Conservation (phyloP, 1,140 invertebrate species). For the Triops cancriformis region DNA sequence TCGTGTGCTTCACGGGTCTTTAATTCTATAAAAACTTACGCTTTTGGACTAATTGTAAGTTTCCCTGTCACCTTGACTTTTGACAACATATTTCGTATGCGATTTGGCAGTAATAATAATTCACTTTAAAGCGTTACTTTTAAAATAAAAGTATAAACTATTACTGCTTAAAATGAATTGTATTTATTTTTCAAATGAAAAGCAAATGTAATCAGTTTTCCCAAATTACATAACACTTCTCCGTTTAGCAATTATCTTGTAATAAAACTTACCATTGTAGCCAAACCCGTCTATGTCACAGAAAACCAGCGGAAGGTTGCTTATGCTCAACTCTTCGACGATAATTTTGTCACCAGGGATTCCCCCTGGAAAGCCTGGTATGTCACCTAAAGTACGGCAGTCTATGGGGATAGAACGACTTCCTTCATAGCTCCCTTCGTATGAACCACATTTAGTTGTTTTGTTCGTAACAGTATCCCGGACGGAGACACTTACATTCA, state of each 20-base stretch:
- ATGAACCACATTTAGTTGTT: not conserved
- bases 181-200: not conserved
- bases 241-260: no score
- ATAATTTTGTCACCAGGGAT: not conserved
- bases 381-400: not conserved
- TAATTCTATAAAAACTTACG: no score
- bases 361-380: not conserved
- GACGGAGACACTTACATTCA: not conserved
- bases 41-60: no score
- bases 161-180: not conserved
- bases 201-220: no score
- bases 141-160: not conserved
- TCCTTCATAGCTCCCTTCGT: not conserved
- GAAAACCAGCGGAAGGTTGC: not conserved
- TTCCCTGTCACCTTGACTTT: no score
- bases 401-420: not conserved
- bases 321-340: not conserved
- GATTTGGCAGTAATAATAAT: no score
- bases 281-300: not conserved
- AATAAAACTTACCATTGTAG: not conserved
- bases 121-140: no score
- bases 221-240: no score
- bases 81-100: no score
- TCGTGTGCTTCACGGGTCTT: no score
- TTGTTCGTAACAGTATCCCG: not conserved